Base-by-base conservation (phyloP, 2,888 invertebrate species). In the Scaptomyza parva region DNA sequence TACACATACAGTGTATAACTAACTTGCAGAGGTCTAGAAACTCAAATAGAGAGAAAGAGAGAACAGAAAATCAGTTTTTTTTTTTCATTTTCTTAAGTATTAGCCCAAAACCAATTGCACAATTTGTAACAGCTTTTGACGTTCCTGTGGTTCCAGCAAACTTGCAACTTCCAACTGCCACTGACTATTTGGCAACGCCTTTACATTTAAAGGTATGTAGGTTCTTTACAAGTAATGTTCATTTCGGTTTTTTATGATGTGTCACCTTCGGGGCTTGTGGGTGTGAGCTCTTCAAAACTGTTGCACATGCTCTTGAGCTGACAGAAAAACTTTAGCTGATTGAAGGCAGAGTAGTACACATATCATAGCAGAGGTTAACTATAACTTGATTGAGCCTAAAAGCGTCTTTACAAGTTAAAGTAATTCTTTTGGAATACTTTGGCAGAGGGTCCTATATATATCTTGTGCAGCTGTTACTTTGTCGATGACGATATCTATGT, bases 71-170 rank as follows among this genome's bases (percentile, higher is more conserved):
- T 1, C 5, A 3, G 22, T 22, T 22, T 57, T 50, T 51, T 50
- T 72, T 65, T 14, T 33, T 17, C 1, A 17, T 17, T 17, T 37
- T 4, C 14, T 17, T 9, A 37, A 52, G 70, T 71, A 84, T 84
- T 82, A 81, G 82, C 85, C 85, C 72, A 83, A 82, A 82, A 78
- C 85, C 82, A 85, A 85, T 82, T 82, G 82, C 82, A 82, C 82
- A 82, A 82, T 82, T 82, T 85, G 82, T 82, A 84, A 76, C 85
- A 81, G 82, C 85, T 84, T 82, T 82, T 82, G 82, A 81, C 71
- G 82, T 74, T 74, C 52, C 61, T 75, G 63, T 33, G 52, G 62
- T 62, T 72, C 58, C 55, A 22, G 22, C 48, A 58, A 54, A 52
- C 44, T 53, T 68, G 40, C 66, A 68, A 44, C 60, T 55, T 50